Percentiles rank a stretch among this genome's conserved stretches.
Conservation (phyloP, 2,113 vertebrate genomes). For the Gorsachius goisagi region DNA sequence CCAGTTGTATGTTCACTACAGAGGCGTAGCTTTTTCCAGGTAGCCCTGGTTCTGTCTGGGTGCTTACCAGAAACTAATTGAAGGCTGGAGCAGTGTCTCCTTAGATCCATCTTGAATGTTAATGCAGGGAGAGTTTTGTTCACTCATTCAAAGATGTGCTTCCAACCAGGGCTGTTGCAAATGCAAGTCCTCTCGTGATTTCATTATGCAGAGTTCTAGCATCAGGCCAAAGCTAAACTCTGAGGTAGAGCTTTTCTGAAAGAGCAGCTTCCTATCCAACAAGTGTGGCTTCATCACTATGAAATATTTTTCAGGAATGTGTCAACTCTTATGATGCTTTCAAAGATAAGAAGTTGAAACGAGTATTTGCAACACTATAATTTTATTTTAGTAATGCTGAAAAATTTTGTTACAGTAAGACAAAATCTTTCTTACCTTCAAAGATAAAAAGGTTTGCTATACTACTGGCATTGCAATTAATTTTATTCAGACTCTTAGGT, state of each 20-base stretch:
- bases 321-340: not conserved
- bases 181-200: not conserved
- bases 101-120: not conserved
- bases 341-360: constrained; percentile 14
- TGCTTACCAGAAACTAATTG: not conserved
- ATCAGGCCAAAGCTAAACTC: not conserved
- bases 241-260: not conserved
- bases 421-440: not conserved
- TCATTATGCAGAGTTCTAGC: not conserved
- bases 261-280: not conserved
- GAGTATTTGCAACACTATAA: not conserved
- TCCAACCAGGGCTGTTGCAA: not conserved
- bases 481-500: not conserved
- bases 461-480: not conserved
- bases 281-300: not conserved
- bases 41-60: not conserved
- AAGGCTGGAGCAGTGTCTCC: not conserved
- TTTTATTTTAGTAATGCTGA: constrained; percentile 9
- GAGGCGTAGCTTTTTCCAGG: not conserved
- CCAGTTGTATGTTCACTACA: not conserved
- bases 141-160: not conserved
- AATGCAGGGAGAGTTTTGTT: not conserved
- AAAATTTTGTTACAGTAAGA: not conserved
- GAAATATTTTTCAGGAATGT: not conserved
- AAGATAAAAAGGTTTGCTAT: not conserved